Evolutionary conservation across 2,113 vertebrate species (phyloP).

Genomic region (Lucifuga dentata): DNA sequence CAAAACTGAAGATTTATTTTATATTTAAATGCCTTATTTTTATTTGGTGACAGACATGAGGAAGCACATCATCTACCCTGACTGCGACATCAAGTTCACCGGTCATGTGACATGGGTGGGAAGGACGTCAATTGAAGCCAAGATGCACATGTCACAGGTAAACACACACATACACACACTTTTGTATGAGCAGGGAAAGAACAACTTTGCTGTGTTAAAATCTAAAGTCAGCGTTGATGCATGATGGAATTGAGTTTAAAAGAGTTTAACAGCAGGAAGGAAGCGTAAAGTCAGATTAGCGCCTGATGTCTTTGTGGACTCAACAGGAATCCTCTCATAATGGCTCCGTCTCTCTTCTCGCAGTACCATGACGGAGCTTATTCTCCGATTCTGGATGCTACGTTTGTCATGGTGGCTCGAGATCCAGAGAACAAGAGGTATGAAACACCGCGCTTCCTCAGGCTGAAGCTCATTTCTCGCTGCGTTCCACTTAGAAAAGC

Average conservation of each 20-base stretch:
- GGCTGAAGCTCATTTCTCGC: too few relatives aligned
- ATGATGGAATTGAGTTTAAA: too few relatives aligned
- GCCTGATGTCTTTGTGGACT: too few relatives aligned
- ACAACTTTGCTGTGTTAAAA: too few relatives aligned
- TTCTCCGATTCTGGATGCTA: slow-evolving; percentile 90
- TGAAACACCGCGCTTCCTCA: too few relatives aligned
- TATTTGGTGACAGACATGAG: slow-evolving; percentile 85
- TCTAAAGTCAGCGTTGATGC: too few relatives aligned
- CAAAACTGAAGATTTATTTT: too few relatives aligned
- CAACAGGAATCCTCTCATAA: too few relatives aligned
- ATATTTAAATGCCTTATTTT: too few relatives aligned
- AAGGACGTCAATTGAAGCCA: slow-evolving; percentile 96
- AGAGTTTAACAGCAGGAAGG: too few relatives aligned
- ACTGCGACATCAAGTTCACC: slow-evolving; percentile 95
- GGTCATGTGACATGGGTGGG: slow-evolving; percentile 98
- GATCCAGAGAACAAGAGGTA: slow-evolving; percentile 96
- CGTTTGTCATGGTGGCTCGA: slow-evolving; percentile 98
- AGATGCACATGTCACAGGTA: slow-evolving; percentile 97
- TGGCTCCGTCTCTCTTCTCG: neutral
- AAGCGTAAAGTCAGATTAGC: too few relatives aligned
- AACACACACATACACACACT: neutral
- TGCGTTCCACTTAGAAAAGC: too few relatives aligned
- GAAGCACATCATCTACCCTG: slow-evolving; percentile 89
- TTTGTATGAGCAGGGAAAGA: neutral
- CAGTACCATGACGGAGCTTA: slow-evolving; percentile 84